Evolutionary conservation across 2,888 invertebrate genomes (phyloP), one percentile per base, ranked within the genome.

Genomic region (Acheta domesticus): DNA sequence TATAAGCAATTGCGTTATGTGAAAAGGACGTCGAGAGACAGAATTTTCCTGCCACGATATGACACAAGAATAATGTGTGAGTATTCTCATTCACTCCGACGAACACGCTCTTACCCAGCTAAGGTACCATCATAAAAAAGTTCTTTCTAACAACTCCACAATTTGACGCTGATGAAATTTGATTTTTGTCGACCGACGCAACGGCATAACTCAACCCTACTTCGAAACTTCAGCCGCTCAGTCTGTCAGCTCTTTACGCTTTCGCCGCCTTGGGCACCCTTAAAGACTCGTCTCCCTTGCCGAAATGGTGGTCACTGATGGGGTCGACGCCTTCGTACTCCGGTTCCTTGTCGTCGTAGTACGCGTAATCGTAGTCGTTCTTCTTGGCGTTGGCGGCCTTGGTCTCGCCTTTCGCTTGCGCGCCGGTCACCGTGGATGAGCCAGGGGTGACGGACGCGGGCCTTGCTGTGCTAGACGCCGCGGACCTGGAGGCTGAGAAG

Each of bases 331-430:
- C 86, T 77, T 88, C 88, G 83, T 88, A 88, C 80, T 88, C 87
- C 3, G 85, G 85, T 36, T 86, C 88, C 78, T 91, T 91, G 80
- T 92, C 91, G 85, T 95, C 95, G 84, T 95, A 95, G 85, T 95
- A 95, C 8, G 95, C 95, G 84, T 95, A 95, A 85, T 95, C 95
- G 85, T 95, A 95, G 85, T 92, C 92, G 78, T 89, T 90, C 84
- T 93, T 92, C 84, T 92, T 92, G 82, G 92, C 91, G 83, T 91
- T 91, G 84, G 88, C 91, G 84, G 86, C 87, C 48, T 87, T 88
- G 73, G 87, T 87, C 49, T 88, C 88, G 12, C 86, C 83, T 62
- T 84, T 86, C 19, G 84, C 83, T 14, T 87, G 86, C 49, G 88
- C 87, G 14, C 84, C 84, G 80, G 83, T 84, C 36, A 85, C 19